Base-by-base conservation (phyloP, 2,888 invertebrate species). In the Clivina fossor region DNA sequence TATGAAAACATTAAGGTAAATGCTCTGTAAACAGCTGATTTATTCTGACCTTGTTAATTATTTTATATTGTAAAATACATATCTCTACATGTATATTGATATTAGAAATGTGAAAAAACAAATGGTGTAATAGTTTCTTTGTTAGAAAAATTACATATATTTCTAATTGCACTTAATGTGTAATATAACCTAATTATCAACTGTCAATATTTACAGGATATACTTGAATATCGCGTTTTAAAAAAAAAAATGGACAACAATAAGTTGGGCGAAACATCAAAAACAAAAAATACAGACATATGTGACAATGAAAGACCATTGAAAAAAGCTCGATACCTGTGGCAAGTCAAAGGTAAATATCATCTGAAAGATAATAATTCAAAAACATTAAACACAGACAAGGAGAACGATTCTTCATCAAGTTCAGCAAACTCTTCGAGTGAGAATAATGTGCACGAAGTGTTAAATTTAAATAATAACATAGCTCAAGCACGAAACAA, bases 311-410 rank as follows among this genome's bases (percentile, higher is more conserved):
- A 80, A 65, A 78, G 81, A 72, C 83, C 83, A 66, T 75, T 81
- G 63, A 84, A 83, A 70, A 84, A 84, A 72, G 84, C 84, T 56
- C 76, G 80, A 64, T 83, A 80, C 72, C 77, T 82, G 51, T 84
- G 83, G 83, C 81, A 84, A 76, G 79, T 84, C 57, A 83, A 83
- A 73, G 83, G 83, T 46, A 74, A 80, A 76, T 78, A 81, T 68
- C 81, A 82, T 68, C 70, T 82, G 61, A 82, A 78, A 72, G 77
- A 77, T 60, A 74, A 75, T 58, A 60, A 64, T 51, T 11, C 32
- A n/a, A 37, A 24, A 22, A 8, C 15, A 13, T n/a, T 20, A 11
- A 35, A 20, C 22, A 57, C 55, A 26, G 61, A 60, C 26, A 66
- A 65, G 56, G 28, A 62, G 40, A 44, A 66, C 18, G 46, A 61